A percentile compares a stretch with the other conserved stretches of the same genome.
Conservation (phyloP, 1,140 invertebrate species). For the Orius laevigatus region DNA sequence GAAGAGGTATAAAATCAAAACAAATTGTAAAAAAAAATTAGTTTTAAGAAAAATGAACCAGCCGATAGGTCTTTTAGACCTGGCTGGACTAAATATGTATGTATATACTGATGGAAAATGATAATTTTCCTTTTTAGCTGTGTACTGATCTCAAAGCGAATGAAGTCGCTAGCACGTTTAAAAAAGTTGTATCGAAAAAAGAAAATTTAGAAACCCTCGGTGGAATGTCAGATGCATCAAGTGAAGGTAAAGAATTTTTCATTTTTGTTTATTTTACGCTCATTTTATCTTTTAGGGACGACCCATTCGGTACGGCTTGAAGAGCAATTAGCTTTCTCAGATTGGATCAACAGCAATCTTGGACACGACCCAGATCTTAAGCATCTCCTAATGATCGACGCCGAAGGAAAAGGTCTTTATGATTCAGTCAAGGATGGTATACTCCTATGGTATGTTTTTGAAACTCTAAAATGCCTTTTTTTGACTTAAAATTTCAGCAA, state of each 20-base stretch:
- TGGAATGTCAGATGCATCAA: constrained; percentile 88
- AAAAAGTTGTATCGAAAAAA: constrained; percentile 80
- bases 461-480: not conserved
- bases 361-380: constrained; percentile 74
- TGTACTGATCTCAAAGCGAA: constrained; percentile 76
- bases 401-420: constrained; percentile 77
- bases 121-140: constrained; percentile 35
- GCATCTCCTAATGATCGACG: constrained; percentile 78
- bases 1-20: too few relatives aligned
- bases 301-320: constrained; percentile 87
- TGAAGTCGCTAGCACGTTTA: constrained; percentile 81
- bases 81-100: too few relatives aligned
- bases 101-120: not conserved
- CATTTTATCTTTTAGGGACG: constrained; percentile 36
- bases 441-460: constrained; percentile 64
- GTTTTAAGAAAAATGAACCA: too few relatives aligned
- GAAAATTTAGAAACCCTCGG: constrained; percentile 84
- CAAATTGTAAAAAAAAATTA: too few relatives aligned
- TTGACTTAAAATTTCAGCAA: constrained; percentile 83
- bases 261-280: constrained; percentile 15
- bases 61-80: too few relatives aligned
- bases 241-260: constrained; percentile 42
- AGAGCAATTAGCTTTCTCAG: constrained; percentile 94
- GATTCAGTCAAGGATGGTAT: constrained; percentile 93
- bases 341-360: constrained; percentile 96